A percentile compares a stretch with the other conserved stretches of the same genome.
These are phyloP conservation scores for Myotis planiceps DNA, from an alignment of 2,797 vertebrate species.

Conservation along the genomic window DNA sequence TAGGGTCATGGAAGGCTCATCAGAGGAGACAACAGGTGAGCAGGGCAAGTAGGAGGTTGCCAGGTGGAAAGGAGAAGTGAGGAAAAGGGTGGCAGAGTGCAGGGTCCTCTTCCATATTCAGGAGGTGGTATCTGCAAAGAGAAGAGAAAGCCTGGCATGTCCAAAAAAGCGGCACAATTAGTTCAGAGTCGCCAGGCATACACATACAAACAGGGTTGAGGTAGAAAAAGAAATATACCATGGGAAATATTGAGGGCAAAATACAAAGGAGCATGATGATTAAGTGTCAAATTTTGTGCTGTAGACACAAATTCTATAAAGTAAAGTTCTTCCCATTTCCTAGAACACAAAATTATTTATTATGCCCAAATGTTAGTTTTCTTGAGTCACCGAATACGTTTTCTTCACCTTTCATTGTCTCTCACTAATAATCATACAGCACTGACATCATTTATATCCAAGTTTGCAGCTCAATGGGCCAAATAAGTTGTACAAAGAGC, in stretches of 20 bases:
- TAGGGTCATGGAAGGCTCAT: background rate
- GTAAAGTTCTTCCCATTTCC: background rate
- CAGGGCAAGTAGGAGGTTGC: background rate
- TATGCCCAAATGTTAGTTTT: background rate
- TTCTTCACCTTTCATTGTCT: conserved; percentile 5
- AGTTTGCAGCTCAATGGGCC: background rate
- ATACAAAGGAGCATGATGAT: background rate
- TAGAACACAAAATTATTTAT: background rate
- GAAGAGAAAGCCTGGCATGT: background rate
- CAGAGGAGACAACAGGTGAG: background rate
- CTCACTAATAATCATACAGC: background rate
- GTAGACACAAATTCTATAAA: background rate
- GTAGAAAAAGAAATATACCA: background rate
- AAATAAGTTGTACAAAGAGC: background rate
- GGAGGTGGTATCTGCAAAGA: background rate
- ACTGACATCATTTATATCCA: background rate
- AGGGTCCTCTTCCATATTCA: background rate
- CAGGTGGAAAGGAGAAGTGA: background rate
- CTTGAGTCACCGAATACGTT: background rate
- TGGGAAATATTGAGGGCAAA: background rate
- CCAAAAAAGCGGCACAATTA: background rate
- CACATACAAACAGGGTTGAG: background rate
- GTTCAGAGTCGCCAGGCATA: background rate
- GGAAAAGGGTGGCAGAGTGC: too few relatives aligned
- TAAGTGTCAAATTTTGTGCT: background rate